A percentile compares a stretch with the other conserved stretches of the same genome.
These are phyloP conservation scores for Armadillidium nasatum DNA, from an alignment of 1,140 invertebrate genomes.

Conservation along the genomic window DNA sequence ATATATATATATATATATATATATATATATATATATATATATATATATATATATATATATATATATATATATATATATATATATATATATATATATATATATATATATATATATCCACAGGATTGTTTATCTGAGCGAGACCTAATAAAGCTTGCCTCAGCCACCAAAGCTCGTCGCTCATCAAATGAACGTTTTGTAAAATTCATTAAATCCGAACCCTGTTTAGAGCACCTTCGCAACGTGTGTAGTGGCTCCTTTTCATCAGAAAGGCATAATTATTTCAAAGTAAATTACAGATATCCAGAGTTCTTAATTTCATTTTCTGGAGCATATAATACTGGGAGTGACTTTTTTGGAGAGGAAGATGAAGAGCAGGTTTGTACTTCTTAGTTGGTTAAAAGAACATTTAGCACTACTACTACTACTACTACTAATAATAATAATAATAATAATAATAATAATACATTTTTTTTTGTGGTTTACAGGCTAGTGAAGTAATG, in stretches of 20 bases:
- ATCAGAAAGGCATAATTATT: conserved; percentile 14
- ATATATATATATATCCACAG: not conserved
- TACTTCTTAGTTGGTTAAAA: too few species aligned
- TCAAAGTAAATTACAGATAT: not conserved
- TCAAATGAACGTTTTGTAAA: conserved; percentile 19
- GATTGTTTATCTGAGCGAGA: conserved; percentile 16
- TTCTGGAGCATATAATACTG: not conserved
- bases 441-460: too few species aligned
- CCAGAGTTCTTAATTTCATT: not conserved
- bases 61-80: too few species aligned
- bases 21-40: too few species aligned
- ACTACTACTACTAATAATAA: too few species aligned
- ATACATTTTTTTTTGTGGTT: not conserved
- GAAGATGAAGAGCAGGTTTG: not conserved
- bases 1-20: too few species aligned
- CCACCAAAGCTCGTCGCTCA: conserved; percentile 14
- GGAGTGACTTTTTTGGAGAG: not conserved
- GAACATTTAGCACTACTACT: too few species aligned
- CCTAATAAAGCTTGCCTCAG: conserved; percentile 7
- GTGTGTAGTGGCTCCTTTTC: not conserved
- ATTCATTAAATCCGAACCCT: conserved; percentile 16
- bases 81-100: too few species aligned
- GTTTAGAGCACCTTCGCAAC: conserved; percentile 12
- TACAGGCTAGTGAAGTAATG: not conserved
- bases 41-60: too few species aligned